Percentiles rank a stretch among this genome's conserved stretches.
Conservation (phyloP, 2,888 invertebrate species). For the Trilocha varians region DNA sequence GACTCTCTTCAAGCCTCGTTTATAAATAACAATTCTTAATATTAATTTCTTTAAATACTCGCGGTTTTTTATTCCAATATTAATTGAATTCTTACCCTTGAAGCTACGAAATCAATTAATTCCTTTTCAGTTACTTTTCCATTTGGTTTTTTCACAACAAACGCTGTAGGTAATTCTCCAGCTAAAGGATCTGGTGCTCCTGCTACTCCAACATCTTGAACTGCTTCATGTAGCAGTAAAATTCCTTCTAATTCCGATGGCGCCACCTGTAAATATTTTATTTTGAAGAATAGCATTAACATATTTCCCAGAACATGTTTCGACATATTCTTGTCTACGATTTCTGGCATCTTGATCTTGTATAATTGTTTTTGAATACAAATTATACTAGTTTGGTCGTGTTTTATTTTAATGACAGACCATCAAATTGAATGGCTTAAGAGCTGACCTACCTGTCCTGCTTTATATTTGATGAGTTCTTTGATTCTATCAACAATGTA, state of each 20-base stretch:
- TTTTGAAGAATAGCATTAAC: background rate
- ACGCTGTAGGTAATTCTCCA: slow-evolving; percentile 51
- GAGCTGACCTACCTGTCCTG: slow-evolving; percentile 37
- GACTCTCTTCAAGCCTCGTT: too few relatives aligned
- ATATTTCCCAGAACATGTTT: background rate
- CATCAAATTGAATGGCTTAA: background rate
- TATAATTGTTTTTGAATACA: background rate
- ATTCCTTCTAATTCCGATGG: slow-evolving; percentile 50
- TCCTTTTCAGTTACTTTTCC: slow-evolving; percentile 33
- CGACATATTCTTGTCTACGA: background rate
- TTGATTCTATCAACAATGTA: slow-evolving; percentile 49
- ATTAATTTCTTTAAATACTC: too few relatives aligned
- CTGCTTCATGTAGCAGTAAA: slow-evolving; percentile 36
- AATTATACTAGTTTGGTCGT: background rate
- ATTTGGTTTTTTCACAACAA: slow-evolving; percentile 35
- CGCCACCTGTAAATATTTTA: slow-evolving; percentile 30
- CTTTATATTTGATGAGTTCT: slow-evolving; percentile 53
- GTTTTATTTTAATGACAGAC: background rate
- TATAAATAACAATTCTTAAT: too few relatives aligned
- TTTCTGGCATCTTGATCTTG: background rate
- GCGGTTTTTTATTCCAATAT: too few relatives aligned
- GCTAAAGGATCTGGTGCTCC: slow-evolving; percentile 37
- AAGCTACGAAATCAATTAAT: slow-evolving; percentile 24
- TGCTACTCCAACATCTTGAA: slow-evolving; percentile 44
- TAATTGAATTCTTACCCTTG: background rate